Percentiles rank a stretch among this genome's conserved stretches.
phyloP scores from a whole-genome alignment of 1,140 invertebrate species.

The Heliconius hermathena region DNA sequence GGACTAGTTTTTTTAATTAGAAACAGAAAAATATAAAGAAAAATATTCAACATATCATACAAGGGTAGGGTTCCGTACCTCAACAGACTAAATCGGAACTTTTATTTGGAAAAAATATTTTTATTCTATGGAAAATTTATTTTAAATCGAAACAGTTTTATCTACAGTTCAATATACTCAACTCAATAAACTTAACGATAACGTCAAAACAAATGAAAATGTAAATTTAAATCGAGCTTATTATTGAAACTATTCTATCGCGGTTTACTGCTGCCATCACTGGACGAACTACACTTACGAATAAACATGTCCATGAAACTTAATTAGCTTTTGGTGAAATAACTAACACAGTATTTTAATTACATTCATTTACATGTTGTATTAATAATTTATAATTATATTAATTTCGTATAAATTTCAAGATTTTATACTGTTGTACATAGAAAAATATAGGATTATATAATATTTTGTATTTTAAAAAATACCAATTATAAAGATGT shows the following conservation, averaged over 20 bases:
- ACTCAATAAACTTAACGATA: background rate
- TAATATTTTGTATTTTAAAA: too few relatives aligned
- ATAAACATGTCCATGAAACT: constrained; percentile 37
- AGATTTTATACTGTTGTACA: background rate
- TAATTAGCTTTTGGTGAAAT: constrained; percentile 33
- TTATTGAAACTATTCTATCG: constrained; percentile 31
- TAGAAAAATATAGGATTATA: background rate
- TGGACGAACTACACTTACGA: constrained; percentile 29
- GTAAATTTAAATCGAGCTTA: constrained; percentile 28
- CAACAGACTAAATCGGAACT: too few relatives aligned
- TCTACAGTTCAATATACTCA: background rate
- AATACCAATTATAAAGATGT: too few relatives aligned
- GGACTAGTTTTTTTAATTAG: background rate
- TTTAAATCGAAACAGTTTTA: background rate
- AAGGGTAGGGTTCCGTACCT: too few relatives aligned
- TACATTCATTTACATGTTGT: constrained; percentile 19
- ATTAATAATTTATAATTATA: constrained; percentile 15
- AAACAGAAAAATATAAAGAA: too few relatives aligned
- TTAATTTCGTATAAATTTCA: background rate
- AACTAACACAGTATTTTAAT: constrained; percentile 28
- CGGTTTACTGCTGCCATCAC: constrained; percentile 18
- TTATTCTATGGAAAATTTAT: too few relatives aligned
- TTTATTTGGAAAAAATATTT: too few relatives aligned
- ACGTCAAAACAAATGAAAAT: constrained; percentile 23
- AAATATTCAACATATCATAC: too few relatives aligned